Evolutionary conservation across 1,140 invertebrate species (phyloP).

Genomic region (Drosophila sp.): DNA sequence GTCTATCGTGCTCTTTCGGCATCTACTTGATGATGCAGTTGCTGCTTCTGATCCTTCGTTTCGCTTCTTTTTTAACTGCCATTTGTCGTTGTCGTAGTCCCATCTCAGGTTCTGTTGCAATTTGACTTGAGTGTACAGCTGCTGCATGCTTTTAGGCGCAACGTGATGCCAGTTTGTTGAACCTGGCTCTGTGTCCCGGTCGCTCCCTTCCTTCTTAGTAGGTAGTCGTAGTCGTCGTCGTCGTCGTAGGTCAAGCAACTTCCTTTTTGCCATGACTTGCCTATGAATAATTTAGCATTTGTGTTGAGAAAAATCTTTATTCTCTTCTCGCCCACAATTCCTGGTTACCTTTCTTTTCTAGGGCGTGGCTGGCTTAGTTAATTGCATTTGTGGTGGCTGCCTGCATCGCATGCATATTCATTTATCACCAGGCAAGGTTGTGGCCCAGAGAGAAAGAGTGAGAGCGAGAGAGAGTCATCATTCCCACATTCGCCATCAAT

Average conservation of each 20-base stretch:
- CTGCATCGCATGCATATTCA: conserved; percentile 6
- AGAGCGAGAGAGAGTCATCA: background rate
- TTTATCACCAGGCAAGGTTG: conserved; percentile 29
- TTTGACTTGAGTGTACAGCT: conserved; percentile 63
- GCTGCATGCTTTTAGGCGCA: conserved; percentile 76
- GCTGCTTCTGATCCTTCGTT: conserved; percentile 7
- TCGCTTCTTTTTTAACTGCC: conserved; percentile 54
- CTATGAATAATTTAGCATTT: conserved; percentile 72
- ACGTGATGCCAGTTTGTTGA: conserved; percentile 77
- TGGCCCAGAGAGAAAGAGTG: background rate
- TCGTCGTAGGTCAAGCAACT: conserved; percentile 71
- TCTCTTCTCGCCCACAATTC: conserved; percentile 1
- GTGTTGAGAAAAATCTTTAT: conserved; percentile 26
- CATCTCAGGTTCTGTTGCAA: conserved; percentile 49
- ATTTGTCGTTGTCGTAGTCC: conserved; percentile 71
- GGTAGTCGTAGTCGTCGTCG: too few species aligned
- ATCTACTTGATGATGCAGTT: conserved; percentile 11
- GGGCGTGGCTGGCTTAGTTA: conserved; percentile 66
- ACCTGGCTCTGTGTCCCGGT: conserved; percentile 37
- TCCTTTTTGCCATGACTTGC: conserved; percentile 35
- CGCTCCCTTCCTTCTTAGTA: conserved; percentile 17
- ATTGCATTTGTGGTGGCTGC: conserved; percentile 75
- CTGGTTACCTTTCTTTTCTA: conserved; percentile 4
- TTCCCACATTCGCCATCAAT: conserved; percentile 39
- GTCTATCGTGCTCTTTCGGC: background rate